phyloP scores from a whole-genome alignment of 2,113 vertebrate genomes.

The Chamaetylas fuelleborni region DNA sequence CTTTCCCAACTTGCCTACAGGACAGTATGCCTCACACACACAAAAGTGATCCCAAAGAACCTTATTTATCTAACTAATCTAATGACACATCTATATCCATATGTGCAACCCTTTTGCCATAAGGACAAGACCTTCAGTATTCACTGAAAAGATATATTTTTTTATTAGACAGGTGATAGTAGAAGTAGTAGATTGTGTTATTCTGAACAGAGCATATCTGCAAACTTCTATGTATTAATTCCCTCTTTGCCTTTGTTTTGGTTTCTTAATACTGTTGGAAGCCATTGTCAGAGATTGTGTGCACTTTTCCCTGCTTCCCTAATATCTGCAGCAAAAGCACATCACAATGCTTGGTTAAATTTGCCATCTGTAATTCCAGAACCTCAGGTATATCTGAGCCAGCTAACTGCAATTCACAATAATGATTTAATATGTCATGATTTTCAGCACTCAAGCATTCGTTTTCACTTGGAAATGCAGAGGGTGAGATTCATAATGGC shows the following conservation, averaged over 20 bases:
- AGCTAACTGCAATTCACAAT: conserved; percentile 1
- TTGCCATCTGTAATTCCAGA: conserved; percentile 13
- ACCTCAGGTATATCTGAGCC: conserved; percentile 12
- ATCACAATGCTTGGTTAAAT: not conserved
- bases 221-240: not conserved
- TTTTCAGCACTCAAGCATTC: not conserved
- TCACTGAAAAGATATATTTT: not conserved
- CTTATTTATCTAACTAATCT: not conserved
- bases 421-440: conserved; percentile 29
- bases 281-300: not conserved
- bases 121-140: not conserved
- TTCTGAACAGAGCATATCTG: not conserved
- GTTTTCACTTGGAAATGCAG: conserved; percentile 13
- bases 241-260: not conserved
- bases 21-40: not conserved
- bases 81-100: not conserved
- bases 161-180: not conserved
- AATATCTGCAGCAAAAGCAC: not conserved
- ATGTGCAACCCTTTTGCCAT: not conserved
- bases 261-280: not conserved
- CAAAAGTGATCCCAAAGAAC: not conserved
- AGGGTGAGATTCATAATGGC: not conserved
- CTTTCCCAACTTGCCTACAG: rapidly evolving
- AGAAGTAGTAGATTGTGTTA: not conserved
- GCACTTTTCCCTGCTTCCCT: not conserved